A percentile compares a stretch with the other conserved stretches of the same genome.
Evolutionary conservation across 2,888 invertebrate species (phyloP).

Genomic region (Cosmia trapezina): DNA sequence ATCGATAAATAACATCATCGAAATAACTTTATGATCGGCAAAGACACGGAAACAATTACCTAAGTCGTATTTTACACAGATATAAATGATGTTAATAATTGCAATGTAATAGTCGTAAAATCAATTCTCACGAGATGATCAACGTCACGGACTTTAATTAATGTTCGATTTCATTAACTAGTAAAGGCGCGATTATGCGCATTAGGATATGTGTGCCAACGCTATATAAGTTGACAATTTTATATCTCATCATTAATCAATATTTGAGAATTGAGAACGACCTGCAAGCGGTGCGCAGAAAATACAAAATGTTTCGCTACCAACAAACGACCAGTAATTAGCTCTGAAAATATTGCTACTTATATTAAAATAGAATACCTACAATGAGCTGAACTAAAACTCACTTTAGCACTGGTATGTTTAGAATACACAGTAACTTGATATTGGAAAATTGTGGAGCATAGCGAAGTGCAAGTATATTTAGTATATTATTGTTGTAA

Average conservation of each 20-base stretch:
- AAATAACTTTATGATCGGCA: conserved; percentile 25
- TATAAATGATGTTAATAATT: conserved; percentile 33
- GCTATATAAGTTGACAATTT: conserved; percentile 26
- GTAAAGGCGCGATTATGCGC: conserved; percentile 37
- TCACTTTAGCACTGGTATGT: conserved; percentile 28
- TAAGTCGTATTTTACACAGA: conserved; percentile 29
- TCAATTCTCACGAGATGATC: conserved; percentile 51
- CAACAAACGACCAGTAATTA: conserved; percentile 54
- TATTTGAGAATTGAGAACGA: conserved; percentile 10
- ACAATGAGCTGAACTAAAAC: conserved; percentile 39
- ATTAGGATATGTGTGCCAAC: conserved; percentile 40
- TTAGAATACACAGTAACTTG: conserved; percentile 51
- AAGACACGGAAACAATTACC: conserved; percentile 41
- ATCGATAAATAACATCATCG: conserved; percentile 32
- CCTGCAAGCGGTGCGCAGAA: conserved; percentile 3
- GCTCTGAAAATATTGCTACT: conserved; percentile 52
- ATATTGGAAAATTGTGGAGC: conserved; percentile 49
- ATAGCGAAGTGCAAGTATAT: conserved; percentile 40
- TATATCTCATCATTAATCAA: conserved; percentile 9
- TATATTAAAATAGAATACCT: conserved; percentile 57
- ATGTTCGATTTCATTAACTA: conserved; percentile 52
- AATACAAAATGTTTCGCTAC: conserved; percentile 18
- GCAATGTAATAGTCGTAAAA: conserved; percentile 50
- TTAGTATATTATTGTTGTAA: conserved; percentile 48
- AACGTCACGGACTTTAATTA: conserved; percentile 45